These are phyloP conservation scores for Cephalopholis sonnerati DNA, from an alignment of 2,113 vertebrate genomes.

Conservation along the genomic window DNA sequence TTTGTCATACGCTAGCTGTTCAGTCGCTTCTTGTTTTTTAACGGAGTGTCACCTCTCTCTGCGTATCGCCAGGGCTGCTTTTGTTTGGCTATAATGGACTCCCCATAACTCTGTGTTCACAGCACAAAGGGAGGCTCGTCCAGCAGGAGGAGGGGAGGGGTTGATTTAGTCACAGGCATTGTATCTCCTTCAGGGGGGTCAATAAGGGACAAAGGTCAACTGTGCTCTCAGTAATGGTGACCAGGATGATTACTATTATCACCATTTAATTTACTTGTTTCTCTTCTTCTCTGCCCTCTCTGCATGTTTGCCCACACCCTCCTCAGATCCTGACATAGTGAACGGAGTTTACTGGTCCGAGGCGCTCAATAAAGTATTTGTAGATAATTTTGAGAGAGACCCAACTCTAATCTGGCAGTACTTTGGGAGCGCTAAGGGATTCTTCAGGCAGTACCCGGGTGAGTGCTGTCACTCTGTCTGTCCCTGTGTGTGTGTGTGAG, in stretches of 20 bases:
- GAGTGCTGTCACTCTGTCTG: conserved; percentile 63
- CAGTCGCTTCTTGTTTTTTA: conserved; percentile 56
- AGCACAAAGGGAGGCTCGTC: conserved; percentile 75
- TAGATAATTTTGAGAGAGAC: conserved; percentile 97
- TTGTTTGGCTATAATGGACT: conserved; percentile 79
- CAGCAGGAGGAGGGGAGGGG: conserved; percentile 58
- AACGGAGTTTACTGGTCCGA: conserved; percentile 99
- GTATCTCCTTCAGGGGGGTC: conserved; percentile 58
- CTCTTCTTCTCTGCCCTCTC: not conserved
- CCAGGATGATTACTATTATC: conserved; percentile 63
- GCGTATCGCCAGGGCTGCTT: conserved; percentile 61
- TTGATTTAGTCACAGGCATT: conserved; percentile 69
- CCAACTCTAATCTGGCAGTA: conserved; percentile 99
- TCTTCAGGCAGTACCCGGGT: conserved; percentile 99
- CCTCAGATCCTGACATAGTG: conserved; percentile 94
- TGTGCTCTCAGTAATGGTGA: conserved; percentile 45
- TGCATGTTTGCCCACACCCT: not conserved
- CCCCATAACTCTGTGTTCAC: conserved; percentile 71
- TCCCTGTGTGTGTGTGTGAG: conserved; percentile 27
- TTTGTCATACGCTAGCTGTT: conserved; percentile 65
- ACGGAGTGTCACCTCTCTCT: conserved; percentile 46
- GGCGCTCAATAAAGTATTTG: conserved; percentile 98
- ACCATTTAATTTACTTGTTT: conserved; percentile 65
- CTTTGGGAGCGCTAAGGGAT: conserved; percentile 98
- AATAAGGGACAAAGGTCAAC: conserved; percentile 75